Conservation (phyloP, 2,113 vertebrate genomes). For the Gila orcuttii region DNA sequence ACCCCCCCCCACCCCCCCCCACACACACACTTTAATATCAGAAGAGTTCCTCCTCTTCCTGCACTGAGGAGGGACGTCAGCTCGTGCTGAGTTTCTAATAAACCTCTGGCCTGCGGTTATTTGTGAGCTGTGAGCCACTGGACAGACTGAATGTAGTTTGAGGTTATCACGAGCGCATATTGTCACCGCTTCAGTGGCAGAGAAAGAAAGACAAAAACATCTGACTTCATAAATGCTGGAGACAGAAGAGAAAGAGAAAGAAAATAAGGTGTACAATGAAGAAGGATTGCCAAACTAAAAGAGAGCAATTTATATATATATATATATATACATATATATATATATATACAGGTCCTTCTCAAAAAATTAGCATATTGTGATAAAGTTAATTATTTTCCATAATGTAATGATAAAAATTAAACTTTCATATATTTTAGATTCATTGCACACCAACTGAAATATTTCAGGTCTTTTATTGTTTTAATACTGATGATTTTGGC, state of each 20-base stretch:
- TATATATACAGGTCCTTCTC: no score
- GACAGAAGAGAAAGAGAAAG: background rate
- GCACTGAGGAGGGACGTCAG: slow-evolving; percentile 44
- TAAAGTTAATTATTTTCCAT: no score
- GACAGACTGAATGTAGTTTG: slow-evolving; percentile 60
- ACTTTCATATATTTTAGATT: no score
- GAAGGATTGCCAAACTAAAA: background rate
- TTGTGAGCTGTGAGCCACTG: slow-evolving; percentile 64
- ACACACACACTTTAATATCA: slow-evolving; percentile 58
- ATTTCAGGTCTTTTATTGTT: no score
- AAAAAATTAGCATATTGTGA: no score
- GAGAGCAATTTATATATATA: background rate
- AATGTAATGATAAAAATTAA: no score
- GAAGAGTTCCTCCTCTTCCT: slow-evolving; percentile 41
- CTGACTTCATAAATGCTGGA: slow-evolving; percentile 49
- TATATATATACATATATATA: background rate
- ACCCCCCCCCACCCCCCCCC: background rate
- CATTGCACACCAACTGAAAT: no score
- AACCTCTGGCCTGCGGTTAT: slow-evolving; percentile 72
- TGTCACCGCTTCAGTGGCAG: slow-evolving; percentile 49
- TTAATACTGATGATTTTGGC: no score
- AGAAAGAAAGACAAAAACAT: slow-evolving; percentile 17
- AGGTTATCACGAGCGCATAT: slow-evolving; percentile 60
- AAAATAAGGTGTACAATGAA: background rate
- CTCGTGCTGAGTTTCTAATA: slow-evolving; percentile 78